Conservation (phyloP, 2,888 invertebrate species). For the Disparrhopalites patrizii region DNA sequence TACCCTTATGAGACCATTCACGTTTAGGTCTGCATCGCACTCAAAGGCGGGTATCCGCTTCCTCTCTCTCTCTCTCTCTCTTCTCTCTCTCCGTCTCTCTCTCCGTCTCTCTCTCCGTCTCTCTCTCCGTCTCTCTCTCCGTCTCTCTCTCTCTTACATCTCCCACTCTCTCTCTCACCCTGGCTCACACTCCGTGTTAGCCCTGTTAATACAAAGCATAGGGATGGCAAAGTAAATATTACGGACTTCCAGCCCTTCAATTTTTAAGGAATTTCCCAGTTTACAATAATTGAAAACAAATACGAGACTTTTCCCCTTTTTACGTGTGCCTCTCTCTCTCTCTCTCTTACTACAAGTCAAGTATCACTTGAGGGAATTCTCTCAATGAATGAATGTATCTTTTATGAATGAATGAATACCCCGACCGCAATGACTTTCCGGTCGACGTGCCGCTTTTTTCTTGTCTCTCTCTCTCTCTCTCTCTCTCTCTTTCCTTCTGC, state of each 20-base stretch:
- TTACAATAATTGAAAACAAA: constrained; percentile 1
- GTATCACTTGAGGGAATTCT: background rate
- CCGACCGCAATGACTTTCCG: background rate
- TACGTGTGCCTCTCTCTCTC: background rate
- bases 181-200: background rate
- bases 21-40: too few species aligned
- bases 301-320: background rate
- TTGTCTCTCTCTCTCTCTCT: too few species aligned
- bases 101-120: background rate
- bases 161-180: background rate
- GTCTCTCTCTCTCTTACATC: background rate
- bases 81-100: background rate
- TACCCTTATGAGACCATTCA: too few species aligned
- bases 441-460: background rate
- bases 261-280: too few species aligned
- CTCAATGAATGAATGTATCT: background rate
- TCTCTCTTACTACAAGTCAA: background rate
- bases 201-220: too few species aligned
- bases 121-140: background rate
- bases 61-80: background rate
- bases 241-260: too few species aligned
- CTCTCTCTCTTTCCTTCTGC: too few species aligned
- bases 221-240: too few species aligned
- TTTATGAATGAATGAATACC: constrained; percentile 4
- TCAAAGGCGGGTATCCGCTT: background rate